phyloP scores from a whole-genome alignment of 2,797 vertebrate genomes.

The Triplophysa bombifrons region DNA sequence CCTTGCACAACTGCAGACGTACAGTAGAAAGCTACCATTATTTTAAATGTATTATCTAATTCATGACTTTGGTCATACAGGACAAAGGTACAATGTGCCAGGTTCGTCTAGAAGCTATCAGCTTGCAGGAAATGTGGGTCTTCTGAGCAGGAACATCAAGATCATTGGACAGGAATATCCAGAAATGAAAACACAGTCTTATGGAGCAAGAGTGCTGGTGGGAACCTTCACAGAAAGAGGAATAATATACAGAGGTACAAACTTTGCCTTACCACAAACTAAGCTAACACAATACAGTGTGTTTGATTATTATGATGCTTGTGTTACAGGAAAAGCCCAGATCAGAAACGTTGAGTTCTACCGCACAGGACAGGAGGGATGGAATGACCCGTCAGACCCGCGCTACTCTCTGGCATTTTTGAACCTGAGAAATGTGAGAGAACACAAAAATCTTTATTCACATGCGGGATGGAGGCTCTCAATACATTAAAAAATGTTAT shows the following conservation, averaged over 20 bases:
- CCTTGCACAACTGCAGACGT: too few relatives aligned
- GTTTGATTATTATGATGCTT: neutral
- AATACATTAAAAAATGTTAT: neutral
- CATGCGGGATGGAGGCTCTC: too few relatives aligned
- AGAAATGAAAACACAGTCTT: conserved; percentile 76
- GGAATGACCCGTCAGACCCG: conserved; percentile 78
- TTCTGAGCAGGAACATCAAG: conserved; percentile 86
- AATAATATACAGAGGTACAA: conserved; percentile 77
- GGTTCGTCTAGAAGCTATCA: conserved; percentile 71
- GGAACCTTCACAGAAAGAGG: conserved; percentile 72
- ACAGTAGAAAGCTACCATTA: too few relatives aligned
- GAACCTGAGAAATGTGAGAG: conserved; percentile 78
- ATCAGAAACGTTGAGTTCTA: conserved; percentile 88
- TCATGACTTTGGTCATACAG: conserved; percentile 61
- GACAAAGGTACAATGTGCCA: conserved; percentile 71
- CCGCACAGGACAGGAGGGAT: conserved; percentile 83
- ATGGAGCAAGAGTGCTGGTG: conserved; percentile 83
- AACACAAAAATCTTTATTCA: neutral
- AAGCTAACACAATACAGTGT: too few relatives aligned
- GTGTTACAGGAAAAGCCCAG: conserved; percentile 79
- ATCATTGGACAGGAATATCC: conserved; percentile 80
- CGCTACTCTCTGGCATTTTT: conserved; percentile 85
- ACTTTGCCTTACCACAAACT: too few relatives aligned
- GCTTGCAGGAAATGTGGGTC: conserved; percentile 81
- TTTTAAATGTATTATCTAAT: neutral